These are phyloP conservation scores for Muricea muricata DNA, from an alignment of 92 coral and sea anemone species.

Conservation along the genomic window DNA sequence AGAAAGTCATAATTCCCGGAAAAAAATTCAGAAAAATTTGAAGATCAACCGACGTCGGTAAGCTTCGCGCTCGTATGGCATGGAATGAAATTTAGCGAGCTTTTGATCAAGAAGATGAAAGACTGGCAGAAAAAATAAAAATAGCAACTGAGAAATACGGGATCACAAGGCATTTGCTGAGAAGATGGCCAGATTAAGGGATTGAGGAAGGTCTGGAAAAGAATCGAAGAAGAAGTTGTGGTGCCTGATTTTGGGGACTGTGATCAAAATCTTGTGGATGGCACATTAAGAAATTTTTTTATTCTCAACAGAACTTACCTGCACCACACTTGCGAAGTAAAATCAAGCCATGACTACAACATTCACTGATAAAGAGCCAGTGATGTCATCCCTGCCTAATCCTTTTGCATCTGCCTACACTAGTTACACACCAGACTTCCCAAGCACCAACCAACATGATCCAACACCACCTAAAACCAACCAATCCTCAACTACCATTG, in stretches of 20 bases:
- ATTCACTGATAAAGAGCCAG: neutral
- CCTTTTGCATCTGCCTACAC: neutral
- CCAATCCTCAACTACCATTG: neutral
- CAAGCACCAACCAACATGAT: neutral
- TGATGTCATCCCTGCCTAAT: neutral
- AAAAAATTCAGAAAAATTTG: too few species aligned
- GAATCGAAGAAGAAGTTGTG: conserved; percentile 37
- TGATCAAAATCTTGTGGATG: neutral
- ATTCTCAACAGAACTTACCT: conserved; percentile 14
- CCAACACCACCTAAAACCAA: neutral
- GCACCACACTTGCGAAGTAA: neutral
- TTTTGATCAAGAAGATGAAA: conserved; percentile 21
- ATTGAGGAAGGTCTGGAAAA: conserved; percentile 23
- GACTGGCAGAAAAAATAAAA: neutral
- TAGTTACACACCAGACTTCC: neutral
- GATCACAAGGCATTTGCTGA: conserved; percentile 51
- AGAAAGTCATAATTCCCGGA: too few species aligned
- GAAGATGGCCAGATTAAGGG: conserved; percentile 50
- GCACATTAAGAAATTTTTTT: neutral
- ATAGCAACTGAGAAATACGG: neutral
- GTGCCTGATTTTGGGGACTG: neutral
- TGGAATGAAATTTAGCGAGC: too few species aligned
- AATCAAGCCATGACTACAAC: neutral
- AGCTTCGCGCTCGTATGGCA: too few species aligned
- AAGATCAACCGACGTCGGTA: too few species aligned